Evolutionary conservation across 2,888 invertebrate genomes (phyloP), one percentile per base, ranked within the genome.

Genomic region (Apotomis betuletana): DNA sequence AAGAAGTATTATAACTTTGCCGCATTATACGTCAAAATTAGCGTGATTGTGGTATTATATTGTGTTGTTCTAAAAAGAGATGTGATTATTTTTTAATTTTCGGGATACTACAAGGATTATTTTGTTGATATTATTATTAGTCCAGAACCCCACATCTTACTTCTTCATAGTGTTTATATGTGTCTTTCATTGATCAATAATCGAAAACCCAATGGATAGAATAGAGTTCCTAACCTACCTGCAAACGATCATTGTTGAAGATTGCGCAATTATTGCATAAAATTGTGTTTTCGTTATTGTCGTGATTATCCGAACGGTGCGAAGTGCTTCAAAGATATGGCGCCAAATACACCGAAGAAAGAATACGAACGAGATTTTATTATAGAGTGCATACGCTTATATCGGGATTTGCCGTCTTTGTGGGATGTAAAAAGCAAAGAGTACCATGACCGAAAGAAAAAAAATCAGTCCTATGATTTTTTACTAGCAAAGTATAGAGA

Each of bases 381-480:
- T 51, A 51, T n/a, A 62, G 62, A 62, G 1, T 51, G 51, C 38
- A 62, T 62, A n/a, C 27, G 49, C 38, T 36, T 52, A 38, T 62
- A 62, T 36, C 62, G 62, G 3, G n/a, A 51, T 38, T 51, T 62
- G 38, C 62, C 62, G 36, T 38, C 51, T 38, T 38, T 62, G 51
- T 62, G 62, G 62, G 51, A 62, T 52, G 38, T 46, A 36, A 55
- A 65, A 65, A 65, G 65, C 57, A 65, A 65, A 65, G 8, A 41
- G 6, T 62, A 62, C 12, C 55, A 65, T 57, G 46, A 65, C 46
- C 65, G 65, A 5, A 27, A 65, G 4, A 65, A 55, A 5, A 65
- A 65, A 36, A 65, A 46, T 12, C 57, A 46, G n/a, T 55, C 46
- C 15, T 65, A 65, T 36, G 46, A 55, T 4, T 15, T 57, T n/a